Conservation (phyloP, 2,888 invertebrate genomes). For the Calliphora vomitoria region DNA sequence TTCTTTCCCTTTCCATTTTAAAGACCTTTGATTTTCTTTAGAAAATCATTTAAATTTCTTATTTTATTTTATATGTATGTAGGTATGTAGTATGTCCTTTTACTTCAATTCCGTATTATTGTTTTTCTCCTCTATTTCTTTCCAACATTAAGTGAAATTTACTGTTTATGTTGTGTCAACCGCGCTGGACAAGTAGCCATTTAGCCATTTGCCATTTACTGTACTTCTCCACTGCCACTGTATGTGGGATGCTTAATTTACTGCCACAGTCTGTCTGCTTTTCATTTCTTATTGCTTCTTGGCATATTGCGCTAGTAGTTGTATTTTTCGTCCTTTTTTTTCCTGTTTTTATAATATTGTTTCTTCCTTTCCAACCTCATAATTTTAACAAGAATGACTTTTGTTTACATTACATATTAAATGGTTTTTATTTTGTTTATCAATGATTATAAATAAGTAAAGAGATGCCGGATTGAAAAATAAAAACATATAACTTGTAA, state of each 20-base stretch:
- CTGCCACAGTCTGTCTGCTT: slow-evolving; percentile 49
- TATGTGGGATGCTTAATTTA: slow-evolving; percentile 63
- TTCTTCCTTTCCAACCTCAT: slow-evolving; percentile 64
- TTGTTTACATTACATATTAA: slow-evolving; percentile 73
- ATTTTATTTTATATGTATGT: slow-evolving; percentile 16
- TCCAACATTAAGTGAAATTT: slow-evolving; percentile 69
- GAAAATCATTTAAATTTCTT: slow-evolving; percentile 63
- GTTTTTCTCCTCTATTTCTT: slow-evolving; percentile 16
- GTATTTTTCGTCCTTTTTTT: not conserved
- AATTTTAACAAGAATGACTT: slow-evolving; percentile 74
- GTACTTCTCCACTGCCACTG: slow-evolving; percentile 50
- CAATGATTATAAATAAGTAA: slow-evolving; percentile 63
- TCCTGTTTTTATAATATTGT: not conserved
- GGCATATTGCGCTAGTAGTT: slow-evolving; percentile 15
- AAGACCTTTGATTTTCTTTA: slow-evolving; percentile 2
- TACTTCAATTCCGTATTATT: slow-evolving; percentile 37
- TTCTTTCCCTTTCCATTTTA: not conserved
- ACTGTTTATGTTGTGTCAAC: slow-evolving; percentile 74
- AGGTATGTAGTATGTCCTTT: no score
- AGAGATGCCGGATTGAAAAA: slow-evolving; percentile 43
- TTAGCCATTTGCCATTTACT: slow-evolving; percentile 83
- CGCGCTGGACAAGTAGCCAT: slow-evolving; percentile 77
- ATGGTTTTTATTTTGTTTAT: slow-evolving; percentile 71
- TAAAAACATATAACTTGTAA: no score
- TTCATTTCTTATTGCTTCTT: slow-evolving; percentile 41